Evolutionary conservation across 2,888 invertebrate species (phyloP).

Genomic region (Parasteatoda lunata): DNA sequence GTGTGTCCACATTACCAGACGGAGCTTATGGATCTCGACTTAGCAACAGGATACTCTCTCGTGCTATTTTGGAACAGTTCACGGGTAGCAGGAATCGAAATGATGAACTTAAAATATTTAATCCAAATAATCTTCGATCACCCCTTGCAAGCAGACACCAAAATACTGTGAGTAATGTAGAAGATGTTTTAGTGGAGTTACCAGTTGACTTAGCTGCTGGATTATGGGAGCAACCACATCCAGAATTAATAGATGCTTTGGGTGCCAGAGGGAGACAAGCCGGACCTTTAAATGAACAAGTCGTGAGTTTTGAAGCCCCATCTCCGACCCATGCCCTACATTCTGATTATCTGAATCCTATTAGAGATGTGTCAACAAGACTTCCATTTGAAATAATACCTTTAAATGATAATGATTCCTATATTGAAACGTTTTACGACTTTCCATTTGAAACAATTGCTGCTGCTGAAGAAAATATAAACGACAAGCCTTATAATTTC

Average conservation of each 20-base stretch:
- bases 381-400: constrained; percentile 9
- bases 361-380: constrained; percentile 16
- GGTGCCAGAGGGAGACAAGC: constrained; percentile 15
- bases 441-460: constrained; percentile 12
- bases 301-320: not conserved
- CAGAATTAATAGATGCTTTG: constrained; percentile 15
- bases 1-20: not conserved
- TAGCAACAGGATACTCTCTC: not conserved
- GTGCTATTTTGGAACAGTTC: not conserved
- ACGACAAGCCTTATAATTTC: not conserved
- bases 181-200: constrained; percentile 35
- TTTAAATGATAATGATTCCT: not conserved
- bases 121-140: not conserved
- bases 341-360: not conserved
- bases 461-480: not conserved
- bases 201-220: constrained; percentile 34
- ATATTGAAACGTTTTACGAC: not conserved
- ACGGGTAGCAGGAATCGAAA: not conserved
- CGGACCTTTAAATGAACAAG: not conserved
- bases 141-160: not conserved
- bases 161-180: constrained; percentile 1
- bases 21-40: not conserved
- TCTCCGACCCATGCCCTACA: not conserved
- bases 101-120: not conserved
- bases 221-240: constrained; percentile 48